A percentile compares a stretch with the other conserved stretches of the same genome.
phyloP scores from a whole-genome alignment of 2,113 vertebrate genomes.

The Acinonyx jubatus region DNA sequence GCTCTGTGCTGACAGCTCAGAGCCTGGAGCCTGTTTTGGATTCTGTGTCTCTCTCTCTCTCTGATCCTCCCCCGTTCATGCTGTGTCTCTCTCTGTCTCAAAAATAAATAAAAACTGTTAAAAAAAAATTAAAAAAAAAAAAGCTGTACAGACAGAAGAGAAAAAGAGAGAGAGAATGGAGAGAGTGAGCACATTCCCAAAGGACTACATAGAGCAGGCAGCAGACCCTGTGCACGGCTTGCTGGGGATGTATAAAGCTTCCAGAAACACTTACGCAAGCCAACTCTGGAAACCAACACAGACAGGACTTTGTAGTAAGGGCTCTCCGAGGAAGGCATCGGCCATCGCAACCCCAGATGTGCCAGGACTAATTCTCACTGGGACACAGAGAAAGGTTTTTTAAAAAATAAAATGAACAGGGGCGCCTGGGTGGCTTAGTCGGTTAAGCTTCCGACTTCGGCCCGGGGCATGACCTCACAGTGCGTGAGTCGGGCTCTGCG shows the following conservation, averaged over 20 bases:
- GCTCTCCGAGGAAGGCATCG: background rate
- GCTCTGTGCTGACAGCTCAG: no score
- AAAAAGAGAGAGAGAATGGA: background rate
- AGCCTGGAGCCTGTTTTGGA: no score
- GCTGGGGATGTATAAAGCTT: background rate
- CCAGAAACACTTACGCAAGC: conserved; percentile 23
- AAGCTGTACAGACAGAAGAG: background rate
- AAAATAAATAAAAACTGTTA: no score
- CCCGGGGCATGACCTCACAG: no score
- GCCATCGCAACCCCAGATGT: background rate
- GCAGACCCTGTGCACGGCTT: background rate
- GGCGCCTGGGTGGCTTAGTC: no score
- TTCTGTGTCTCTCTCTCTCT: no score
- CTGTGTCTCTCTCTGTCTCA: no score
- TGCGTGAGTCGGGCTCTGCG: accelerated
- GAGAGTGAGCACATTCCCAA: background rate
- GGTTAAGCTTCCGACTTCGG: no score
- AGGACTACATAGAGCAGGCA: background rate
- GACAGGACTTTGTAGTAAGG: background rate
- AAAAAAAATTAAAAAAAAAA: background rate
- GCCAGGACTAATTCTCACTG: background rate
- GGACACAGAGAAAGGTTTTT: background rate
- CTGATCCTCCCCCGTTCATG: no score
- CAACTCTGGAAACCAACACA: background rate
- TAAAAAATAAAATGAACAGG: no score